Evolutionary conservation across 2,888 invertebrate species (phyloP).

Genomic region (Anoncus sp.): DNA sequence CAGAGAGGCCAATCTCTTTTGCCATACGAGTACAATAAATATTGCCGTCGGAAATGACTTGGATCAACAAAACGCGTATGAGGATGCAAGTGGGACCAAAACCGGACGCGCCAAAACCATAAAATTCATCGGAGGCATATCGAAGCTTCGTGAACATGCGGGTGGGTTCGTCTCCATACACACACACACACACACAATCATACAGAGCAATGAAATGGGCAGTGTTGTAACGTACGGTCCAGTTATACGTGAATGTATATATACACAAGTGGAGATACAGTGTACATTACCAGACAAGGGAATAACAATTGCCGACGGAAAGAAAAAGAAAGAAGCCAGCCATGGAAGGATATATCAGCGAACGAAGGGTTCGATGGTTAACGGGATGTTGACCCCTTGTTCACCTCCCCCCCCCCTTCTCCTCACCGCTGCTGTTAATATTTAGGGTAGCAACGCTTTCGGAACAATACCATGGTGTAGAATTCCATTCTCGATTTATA

Average conservation of each 20-base stretch:
- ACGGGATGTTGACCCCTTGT: constrained; percentile 75
- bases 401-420: constrained; percentile 66
- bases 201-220: background rate
- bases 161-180: background rate
- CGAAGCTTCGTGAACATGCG: constrained; percentile 1
- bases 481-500: constrained; percentile 2
- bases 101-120: background rate
- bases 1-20: constrained; percentile 37
- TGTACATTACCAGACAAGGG: constrained; percentile 10
- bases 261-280: background rate
- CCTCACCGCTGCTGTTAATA: constrained; percentile 76
- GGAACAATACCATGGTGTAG: constrained; percentile 71
- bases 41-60: constrained; percentile 61
- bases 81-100: constrained; percentile 56
- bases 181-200: background rate
- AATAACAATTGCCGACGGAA: constrained; percentile 13
- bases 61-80: constrained; percentile 45
- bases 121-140: background rate
- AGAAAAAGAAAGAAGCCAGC: constrained; percentile 16
- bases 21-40: constrained; percentile 68
- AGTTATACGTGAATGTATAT: constrained; percentile 18
- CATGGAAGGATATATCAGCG: constrained; percentile 20
- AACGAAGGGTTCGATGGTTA: constrained; percentile 69
- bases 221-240: constrained; percentile 7
- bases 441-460: constrained; percentile 79